Evolutionary conservation across 2,888 invertebrate genomes (phyloP).

Genomic region (Lasioglossum zephyrum): DNA sequence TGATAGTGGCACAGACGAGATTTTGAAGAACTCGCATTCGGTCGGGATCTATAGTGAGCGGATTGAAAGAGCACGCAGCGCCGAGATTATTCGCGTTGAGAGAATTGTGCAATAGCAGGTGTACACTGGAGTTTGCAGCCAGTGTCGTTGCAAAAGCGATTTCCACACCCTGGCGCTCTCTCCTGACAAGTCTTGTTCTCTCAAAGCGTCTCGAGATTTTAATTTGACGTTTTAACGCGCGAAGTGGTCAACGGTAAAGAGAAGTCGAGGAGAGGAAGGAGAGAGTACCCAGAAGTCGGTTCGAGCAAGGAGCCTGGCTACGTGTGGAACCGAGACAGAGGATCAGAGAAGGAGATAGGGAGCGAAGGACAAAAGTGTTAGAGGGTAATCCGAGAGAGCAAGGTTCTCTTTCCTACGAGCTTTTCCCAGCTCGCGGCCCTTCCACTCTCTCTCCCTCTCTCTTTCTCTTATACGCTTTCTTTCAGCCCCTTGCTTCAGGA

Average conservation of each 20-base stretch:
- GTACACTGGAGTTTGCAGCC: not conserved
- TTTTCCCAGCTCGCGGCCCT: constrained; percentile 54
- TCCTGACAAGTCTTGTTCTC: constrained; percentile 53
- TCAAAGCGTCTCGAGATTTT: constrained; percentile 76
- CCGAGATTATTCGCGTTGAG: not conserved
- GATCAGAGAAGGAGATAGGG: constrained; percentile 33
- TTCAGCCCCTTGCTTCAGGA: constrained; percentile 24
- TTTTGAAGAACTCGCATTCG: not conserved
- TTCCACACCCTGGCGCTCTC: constrained; percentile 3
- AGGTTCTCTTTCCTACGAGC: constrained; percentile 50
- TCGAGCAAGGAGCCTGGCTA: not conserved
- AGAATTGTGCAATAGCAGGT: not conserved
- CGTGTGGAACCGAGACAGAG: not conserved
- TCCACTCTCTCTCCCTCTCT: constrained; percentile 28
- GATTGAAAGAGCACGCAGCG: not conserved
- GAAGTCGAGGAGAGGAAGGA: constrained; percentile 38
- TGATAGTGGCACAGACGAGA: not conserved
- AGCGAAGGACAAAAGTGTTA: constrained; percentile 71
- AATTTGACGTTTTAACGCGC: constrained; percentile 77
- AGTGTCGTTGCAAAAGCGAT: constrained; percentile 9
- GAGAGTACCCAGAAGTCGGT: constrained; percentile 41
- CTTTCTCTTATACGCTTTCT: constrained; percentile 15
- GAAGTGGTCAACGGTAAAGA: constrained; percentile 71
- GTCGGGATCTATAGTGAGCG: not conserved
- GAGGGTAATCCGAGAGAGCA: constrained; percentile 65